Evolutionary conservation across 2,113 vertebrate genomes (phyloP).

Genomic region (Dasypus novemcinctus): DNA sequence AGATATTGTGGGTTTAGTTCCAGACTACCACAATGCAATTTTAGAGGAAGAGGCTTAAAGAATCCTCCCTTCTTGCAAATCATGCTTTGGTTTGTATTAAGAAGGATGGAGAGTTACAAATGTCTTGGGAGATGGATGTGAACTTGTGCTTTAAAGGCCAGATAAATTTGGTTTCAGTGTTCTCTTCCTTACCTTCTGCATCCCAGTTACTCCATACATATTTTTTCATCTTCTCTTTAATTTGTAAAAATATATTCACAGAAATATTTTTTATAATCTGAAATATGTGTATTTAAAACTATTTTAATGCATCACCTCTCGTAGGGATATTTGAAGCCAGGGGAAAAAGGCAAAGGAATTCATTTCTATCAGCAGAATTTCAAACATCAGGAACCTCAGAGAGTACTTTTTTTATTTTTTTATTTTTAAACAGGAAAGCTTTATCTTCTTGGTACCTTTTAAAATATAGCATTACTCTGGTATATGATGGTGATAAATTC

Average conservation of each 20-base stretch:
- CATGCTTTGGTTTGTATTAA: background rate
- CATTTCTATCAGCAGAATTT: slow-evolving; percentile 7
- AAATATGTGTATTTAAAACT: background rate
- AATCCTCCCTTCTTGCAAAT: background rate
- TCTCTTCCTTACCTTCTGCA: background rate
- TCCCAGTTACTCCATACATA: background rate
- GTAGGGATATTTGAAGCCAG: background rate
- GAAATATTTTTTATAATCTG: slow-evolving; percentile 9
- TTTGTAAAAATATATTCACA: background rate
- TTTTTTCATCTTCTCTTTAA: background rate
- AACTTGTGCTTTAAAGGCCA: background rate
- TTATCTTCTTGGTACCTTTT: background rate
- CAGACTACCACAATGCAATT: background rate
- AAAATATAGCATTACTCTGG: background rate
- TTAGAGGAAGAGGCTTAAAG: background rate
- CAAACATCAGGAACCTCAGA: background rate
- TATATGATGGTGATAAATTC: background rate
- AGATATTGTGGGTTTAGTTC: too few relatives aligned
- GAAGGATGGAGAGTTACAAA: background rate
- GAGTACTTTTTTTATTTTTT: background rate
- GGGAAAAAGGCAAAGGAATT: slow-evolving; percentile 8
- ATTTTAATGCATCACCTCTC: background rate
- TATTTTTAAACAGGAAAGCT: slow-evolving; percentile 21
- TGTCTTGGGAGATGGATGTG: background rate
- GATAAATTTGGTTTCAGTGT: background rate